A percentile compares a stretch with the other conserved stretches of the same genome.
Evolutionary conservation across 2,888 invertebrate species (phyloP).

Genomic region (Globia sparganii): DNA sequence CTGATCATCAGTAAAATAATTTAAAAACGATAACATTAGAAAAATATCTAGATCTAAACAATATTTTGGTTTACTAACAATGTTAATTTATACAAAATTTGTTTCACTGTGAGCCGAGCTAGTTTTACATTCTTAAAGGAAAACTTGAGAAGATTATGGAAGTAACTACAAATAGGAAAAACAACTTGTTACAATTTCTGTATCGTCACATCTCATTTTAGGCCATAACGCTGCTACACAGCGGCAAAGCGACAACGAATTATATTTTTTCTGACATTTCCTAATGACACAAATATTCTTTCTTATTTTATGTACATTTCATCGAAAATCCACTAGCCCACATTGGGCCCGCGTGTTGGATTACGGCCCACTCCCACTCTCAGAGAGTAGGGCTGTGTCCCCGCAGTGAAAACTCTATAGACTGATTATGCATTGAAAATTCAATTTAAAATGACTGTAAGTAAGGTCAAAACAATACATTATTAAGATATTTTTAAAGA

Average conservation of each 20-base stretch:
- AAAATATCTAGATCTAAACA: conserved; percentile 78
- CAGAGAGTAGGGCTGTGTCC: not conserved
- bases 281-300: not conserved
- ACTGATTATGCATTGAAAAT: not conserved
- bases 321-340: not conserved
- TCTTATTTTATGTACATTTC: not conserved
- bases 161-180: not conserved
- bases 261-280: not conserved
- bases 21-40: conserved; percentile 73
- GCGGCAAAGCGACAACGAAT: not conserved
- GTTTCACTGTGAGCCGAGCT: conserved; percentile 31
- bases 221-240: conserved; percentile 5
- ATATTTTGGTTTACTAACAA: conserved; percentile 66
- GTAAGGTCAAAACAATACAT: not conserved
- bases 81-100: conserved; percentile 54
- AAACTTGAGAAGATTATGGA: not conserved
- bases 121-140: not conserved
- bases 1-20: conserved; percentile 51
- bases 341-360: not conserved
- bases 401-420: not conserved
- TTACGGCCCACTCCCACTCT: not conserved
- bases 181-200: too few relatives aligned
- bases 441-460: not conserved
- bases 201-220: not conserved
- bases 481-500: not conserved